phyloP scores from a whole-genome alignment of 2,888 invertebrate species.

The Plemyria rubiginata region DNA sequence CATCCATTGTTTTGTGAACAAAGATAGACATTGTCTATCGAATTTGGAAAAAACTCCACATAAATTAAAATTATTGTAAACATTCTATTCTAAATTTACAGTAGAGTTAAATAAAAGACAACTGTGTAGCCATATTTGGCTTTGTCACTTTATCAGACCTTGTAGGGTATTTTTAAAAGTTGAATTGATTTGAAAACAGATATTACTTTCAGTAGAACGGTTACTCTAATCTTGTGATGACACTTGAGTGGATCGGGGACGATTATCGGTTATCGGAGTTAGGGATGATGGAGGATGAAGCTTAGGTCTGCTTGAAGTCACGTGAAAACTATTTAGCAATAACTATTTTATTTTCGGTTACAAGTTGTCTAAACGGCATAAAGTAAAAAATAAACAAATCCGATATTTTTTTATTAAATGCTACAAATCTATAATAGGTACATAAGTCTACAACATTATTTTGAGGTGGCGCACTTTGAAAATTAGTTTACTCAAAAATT shows the following conservation, averaged over 20 bases:
- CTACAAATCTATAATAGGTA: too few species aligned
- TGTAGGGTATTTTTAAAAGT: slow-evolving; percentile 49
- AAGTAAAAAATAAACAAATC: too few species aligned
- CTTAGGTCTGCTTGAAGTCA: slow-evolving; percentile 13
- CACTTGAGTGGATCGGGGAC: slow-evolving; percentile 34
- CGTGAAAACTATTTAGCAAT: slow-evolving; percentile 10
- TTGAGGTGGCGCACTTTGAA: too few species aligned
- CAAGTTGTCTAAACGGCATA: neutral
- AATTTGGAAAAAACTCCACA: too few species aligned
- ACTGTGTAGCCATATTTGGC: slow-evolving; percentile 56
- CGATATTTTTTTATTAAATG: too few species aligned
- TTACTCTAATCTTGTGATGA: slow-evolving; percentile 39
- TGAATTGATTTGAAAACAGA: slow-evolving; percentile 45
- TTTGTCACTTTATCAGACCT: slow-evolving; percentile 75
- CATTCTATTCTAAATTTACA: neutral
- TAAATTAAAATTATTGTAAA: too few species aligned
- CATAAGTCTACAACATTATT: too few species aligned
- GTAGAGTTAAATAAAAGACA: slow-evolving; percentile 6
- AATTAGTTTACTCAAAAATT: too few species aligned
- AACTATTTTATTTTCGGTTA: neutral
- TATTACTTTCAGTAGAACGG: slow-evolving; percentile 39
- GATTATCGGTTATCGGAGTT: slow-evolving; percentile 34
- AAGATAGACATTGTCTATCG: too few species aligned
- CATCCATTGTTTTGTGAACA: too few species aligned
- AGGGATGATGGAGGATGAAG: slow-evolving; percentile 18